A percentile compares a stretch with the other conserved stretches of the same genome.
phyloP scores from a whole-genome alignment of 2,113 vertebrate genomes.

The Stictonetta naevosa region DNA sequence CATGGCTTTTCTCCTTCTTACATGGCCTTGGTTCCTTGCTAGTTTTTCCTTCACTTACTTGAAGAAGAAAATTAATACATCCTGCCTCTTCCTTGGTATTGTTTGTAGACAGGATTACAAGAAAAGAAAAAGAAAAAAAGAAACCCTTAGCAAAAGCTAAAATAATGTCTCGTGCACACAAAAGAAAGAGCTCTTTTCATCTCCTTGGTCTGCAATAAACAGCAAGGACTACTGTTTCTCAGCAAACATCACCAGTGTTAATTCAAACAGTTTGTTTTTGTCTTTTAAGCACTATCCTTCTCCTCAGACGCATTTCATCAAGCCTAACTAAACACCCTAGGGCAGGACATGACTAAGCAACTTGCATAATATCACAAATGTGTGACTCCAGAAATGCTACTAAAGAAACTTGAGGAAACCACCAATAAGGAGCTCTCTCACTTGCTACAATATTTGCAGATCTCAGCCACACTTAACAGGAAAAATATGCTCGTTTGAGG shows the following conservation, averaged over 20 bases:
- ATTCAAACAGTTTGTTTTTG: constrained; percentile 9
- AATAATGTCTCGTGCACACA: neutral
- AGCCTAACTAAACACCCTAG: neutral
- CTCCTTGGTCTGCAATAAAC: constrained; percentile 2
- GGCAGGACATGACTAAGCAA: neutral
- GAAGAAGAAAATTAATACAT: neutral
- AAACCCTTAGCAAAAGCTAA: neutral
- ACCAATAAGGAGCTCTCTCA: neutral
- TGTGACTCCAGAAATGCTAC: neutral
- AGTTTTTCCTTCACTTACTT: neutral
- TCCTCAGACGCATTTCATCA: neutral
- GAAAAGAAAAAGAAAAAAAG: neutral
- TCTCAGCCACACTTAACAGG: neutral
- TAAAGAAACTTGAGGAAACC: neutral
- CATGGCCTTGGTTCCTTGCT: neutral
- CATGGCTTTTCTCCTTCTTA: neutral
- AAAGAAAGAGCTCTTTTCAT: neutral
- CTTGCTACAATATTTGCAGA: neutral
- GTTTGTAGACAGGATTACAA: neutral
- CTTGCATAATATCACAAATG: neutral
- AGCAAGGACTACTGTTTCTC: constrained; percentile 1
- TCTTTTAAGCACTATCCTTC: neutral
- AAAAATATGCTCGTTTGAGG: fast-evolving
- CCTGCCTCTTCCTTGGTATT: neutral
- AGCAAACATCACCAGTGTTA: neutral